Evolutionary conservation across 2,797 vertebrate species (phyloP).

Genomic region (Cyclopterus lumpus): DNA sequence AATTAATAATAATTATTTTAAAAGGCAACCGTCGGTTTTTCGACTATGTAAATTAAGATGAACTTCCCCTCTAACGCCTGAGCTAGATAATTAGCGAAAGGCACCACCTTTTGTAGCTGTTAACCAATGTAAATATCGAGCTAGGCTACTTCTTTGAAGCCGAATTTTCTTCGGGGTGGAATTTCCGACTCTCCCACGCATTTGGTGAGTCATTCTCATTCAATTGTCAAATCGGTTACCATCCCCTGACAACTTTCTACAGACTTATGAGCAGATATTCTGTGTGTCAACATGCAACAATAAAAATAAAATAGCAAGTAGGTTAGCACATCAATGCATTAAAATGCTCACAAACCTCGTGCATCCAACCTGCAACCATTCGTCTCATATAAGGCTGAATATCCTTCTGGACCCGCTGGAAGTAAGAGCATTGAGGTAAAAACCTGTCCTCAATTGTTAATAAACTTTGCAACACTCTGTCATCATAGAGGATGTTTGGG

Average conservation of each 20-base stretch:
- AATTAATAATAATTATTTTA: slow-evolving; percentile 87
- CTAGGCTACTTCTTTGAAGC: slow-evolving; percentile 68
- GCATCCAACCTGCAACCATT: slow-evolving; percentile 97
- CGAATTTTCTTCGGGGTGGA: slow-evolving; percentile 70
- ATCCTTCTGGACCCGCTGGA: slow-evolving; percentile 94
- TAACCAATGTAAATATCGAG: slow-evolving; percentile 67
- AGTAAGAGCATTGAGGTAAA: slow-evolving; percentile 92
- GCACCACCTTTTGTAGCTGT: neutral
- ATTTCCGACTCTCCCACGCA: slow-evolving; percentile 81
- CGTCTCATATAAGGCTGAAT: slow-evolving; percentile 95
- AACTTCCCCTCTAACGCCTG: slow-evolving; percentile 52
- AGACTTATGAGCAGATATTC: neutral
- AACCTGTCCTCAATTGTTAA: slow-evolving; percentile 92
- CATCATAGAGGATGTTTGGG: slow-evolving; percentile 89
- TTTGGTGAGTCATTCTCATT: slow-evolving; percentile 77
- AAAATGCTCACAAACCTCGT: slow-evolving; percentile 89
- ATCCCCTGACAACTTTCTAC: slow-evolving; percentile 22
- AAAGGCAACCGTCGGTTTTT: slow-evolving; percentile 58
- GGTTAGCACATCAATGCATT: slow-evolving; percentile 55
- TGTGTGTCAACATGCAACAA: slow-evolving; percentile 20
- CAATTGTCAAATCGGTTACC: slow-evolving; percentile 60
- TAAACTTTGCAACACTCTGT: slow-evolving; percentile 92
- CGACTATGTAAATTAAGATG: slow-evolving; percentile 83
- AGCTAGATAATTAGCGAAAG: slow-evolving; percentile 23
- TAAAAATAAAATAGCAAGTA: slow-evolving; percentile 31